Evolutionary conservation across 2,113 vertebrate species (phyloP).

Genomic region (Neotoma lepida): DNA sequence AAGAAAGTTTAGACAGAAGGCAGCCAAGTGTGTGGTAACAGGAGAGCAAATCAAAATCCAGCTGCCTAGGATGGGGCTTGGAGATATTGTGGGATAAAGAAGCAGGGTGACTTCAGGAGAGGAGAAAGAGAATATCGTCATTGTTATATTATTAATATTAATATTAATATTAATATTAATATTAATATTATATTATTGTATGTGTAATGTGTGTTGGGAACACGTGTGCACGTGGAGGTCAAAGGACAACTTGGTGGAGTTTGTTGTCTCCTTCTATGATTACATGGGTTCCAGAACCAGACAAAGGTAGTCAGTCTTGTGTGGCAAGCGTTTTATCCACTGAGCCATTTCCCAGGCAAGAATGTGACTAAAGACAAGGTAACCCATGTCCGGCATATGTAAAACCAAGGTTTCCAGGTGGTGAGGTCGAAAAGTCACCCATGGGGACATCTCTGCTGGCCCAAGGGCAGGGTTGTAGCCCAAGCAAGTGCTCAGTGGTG

Average conservation of each 20-base stretch:
- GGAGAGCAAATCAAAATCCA: neutral
- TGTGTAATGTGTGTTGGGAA: neutral
- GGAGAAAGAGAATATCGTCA: neutral
- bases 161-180: too few relatives aligned
- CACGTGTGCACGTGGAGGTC: too few relatives aligned
- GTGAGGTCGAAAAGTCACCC: neutral
- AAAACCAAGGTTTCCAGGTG: neutral
- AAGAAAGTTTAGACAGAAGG: neutral
- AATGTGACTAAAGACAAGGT: neutral
- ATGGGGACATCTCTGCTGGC: neutral
- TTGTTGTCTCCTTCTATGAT: neutral
- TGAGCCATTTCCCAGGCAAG: neutral
- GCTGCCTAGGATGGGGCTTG: neutral
- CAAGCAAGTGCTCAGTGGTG: neutral
- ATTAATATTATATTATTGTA: too few relatives aligned
- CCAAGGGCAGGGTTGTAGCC: too few relatives aligned
- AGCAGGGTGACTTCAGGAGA: neutral
- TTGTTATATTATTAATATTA: too few relatives aligned
- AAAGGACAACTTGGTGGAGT: neutral
- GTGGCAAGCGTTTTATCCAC: neutral
- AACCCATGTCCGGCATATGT: neutral
- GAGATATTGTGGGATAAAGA: neutral
- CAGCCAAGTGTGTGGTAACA: too few relatives aligned
- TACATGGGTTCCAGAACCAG: neutral
- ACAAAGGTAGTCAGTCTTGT: neutral